phyloP scores from a whole-genome alignment of 2,797 vertebrate genomes.

The Ctenosaura bakeri region DNA sequence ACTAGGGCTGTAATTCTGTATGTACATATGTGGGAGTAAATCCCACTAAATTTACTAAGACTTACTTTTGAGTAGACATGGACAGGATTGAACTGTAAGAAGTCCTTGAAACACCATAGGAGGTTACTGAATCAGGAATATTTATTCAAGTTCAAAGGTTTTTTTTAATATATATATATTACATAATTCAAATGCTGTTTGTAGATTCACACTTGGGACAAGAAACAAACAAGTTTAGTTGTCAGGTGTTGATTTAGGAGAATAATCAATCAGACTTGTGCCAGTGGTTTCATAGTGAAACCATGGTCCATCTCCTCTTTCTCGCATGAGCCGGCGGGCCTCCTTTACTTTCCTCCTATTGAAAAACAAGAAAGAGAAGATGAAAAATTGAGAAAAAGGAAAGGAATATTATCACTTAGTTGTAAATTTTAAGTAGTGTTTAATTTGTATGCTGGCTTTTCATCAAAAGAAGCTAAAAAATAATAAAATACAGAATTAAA shows the following conservation, averaged over 20 bases:
- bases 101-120: conserved; percentile 23
- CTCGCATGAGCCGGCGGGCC: conserved; percentile 88
- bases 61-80: too few relatives aligned
- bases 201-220: conserved; percentile 36
- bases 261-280: conserved; percentile 85
- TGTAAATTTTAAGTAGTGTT: not conserved
- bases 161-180: conserved; percentile 40
- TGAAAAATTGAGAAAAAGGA: not conserved
- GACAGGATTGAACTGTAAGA: not conserved
- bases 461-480: not conserved
- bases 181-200: conserved; percentile 55
- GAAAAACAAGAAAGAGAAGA: conserved; percentile 40
- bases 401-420: not conserved
- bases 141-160: conserved; percentile 16
- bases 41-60: too few relatives aligned
- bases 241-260: conserved; percentile 88
- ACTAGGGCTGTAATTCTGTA: too few relatives aligned
- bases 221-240: conserved; percentile 75
- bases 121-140: not conserved
- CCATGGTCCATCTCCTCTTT: conserved; percentile 94
- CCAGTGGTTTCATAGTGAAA: conserved; percentile 82
- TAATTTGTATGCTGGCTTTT: not conserved
- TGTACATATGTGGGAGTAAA: too few relatives aligned
- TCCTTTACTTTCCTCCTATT: conserved; percentile 84
- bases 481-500: not conserved